A percentile compares a stretch with the other conserved stretches of the same genome.
Evolutionary conservation across 2,113 vertebrate species (phyloP).

Genomic region (Poecilia latipinna): DNA sequence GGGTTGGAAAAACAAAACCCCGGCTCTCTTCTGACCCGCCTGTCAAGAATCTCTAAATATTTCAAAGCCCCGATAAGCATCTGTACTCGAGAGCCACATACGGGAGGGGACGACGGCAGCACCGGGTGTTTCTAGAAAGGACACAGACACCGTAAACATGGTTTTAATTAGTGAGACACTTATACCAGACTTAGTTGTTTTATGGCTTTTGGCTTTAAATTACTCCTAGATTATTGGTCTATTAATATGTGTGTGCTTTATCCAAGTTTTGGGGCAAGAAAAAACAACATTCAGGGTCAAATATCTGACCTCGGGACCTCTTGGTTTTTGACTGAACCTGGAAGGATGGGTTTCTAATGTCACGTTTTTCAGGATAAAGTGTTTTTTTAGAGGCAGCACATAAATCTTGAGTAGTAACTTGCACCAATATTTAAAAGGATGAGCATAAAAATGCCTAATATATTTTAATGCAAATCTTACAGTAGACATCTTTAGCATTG

Average conservation of each 20-base stretch:
- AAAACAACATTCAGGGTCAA: slow-evolving; percentile 35
- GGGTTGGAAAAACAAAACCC: slow-evolving; percentile 71
- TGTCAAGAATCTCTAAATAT: slow-evolving; percentile 57
- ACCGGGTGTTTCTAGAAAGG: slow-evolving; percentile 24
- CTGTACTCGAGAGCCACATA: slow-evolving; percentile 41
- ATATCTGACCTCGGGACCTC: slow-evolving; percentile 4
- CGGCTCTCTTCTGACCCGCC: slow-evolving; percentile 48
- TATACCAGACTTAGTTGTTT: slow-evolving; percentile 47
- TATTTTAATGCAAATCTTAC: neutral
- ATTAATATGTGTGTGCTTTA: slow-evolving; percentile 38
- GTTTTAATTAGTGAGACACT: slow-evolving; percentile 58
- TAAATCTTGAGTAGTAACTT: neutral
- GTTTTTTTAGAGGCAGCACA: neutral
- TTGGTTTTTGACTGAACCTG: neutral
- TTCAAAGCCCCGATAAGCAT: slow-evolving; percentile 57
- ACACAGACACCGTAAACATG: slow-evolving; percentile 43
- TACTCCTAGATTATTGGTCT: slow-evolving; percentile 47
- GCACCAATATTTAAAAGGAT: neutral
- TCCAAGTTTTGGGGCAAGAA: slow-evolving; percentile 36
- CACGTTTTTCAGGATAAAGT: neutral
- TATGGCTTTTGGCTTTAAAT: slow-evolving; percentile 47
- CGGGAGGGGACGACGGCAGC: slow-evolving; percentile 44
- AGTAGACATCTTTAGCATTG: neutral
- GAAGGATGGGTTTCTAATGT: slow-evolving; percentile 10
- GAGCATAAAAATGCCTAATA: neutral